Base-by-base conservation (phyloP, 2,797 vertebrate genomes). In the Emydoidea blandingii region DNA sequence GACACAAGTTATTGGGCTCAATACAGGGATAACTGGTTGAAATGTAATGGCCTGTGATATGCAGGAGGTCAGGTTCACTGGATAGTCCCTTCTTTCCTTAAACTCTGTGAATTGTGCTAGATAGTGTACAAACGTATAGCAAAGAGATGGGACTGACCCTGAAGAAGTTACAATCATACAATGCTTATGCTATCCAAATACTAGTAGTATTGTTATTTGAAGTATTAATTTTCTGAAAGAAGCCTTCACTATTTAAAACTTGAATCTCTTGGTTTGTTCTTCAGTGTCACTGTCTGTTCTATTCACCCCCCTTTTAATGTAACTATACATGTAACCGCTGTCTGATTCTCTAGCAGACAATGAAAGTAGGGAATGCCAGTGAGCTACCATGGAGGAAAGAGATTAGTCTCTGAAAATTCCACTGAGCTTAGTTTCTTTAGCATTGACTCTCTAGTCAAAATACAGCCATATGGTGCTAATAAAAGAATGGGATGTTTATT, bases 401-500 rank as follows among this genome's bases (percentile, higher is more conserved):
- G 49, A 3, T 87, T 81, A 8, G 12, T 76, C 82, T 90, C 83
- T 92, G 83, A 86, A 91, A 57, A 65, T 91, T 86, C 50, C 52
- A 3, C 76, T 78, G 80, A 0, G 56, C 79, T 79, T n/a, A 21
- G 81, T 89, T 89, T 87, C 85, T 49, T 81, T 47, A 87, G 57
- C 2, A 0, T 47, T 81, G 80, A 37, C 68, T 87, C 1, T 1
- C 59, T 84, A 88, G 86, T 91, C 90, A 95, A 94, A 97, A 93
- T 54, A 89, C 12, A 0, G 0, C 95, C 95, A 84, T 85, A 91
- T n/a, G 79, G 89, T 91, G 81, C 88, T 92, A 79, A 92, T 94
- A 92, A 91, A 90, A 86, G 90, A 79, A 90, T 62, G 89, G 90
- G 83, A 86, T 86, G 79, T 93, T 96, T 97, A 78, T 91, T 94